Percentiles rank a stretch among this genome's conserved stretches.
Conservation (phyloP, 1,140 invertebrate species). For the Apis florea region DNA sequence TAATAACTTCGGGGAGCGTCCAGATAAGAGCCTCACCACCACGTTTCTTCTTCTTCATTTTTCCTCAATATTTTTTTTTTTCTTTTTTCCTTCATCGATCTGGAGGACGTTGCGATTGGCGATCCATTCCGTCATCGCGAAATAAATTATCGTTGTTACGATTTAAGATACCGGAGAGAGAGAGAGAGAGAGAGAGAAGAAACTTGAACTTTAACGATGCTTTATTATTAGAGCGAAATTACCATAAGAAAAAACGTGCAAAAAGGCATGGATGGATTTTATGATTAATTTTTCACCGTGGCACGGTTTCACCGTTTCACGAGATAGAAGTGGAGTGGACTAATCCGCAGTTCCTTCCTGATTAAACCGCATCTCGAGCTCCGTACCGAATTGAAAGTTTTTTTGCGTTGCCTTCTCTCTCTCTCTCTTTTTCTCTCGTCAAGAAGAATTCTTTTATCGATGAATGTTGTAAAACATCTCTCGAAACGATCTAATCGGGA, state of each 20-base stretch:
- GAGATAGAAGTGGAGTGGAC: slow-evolving; percentile 15
- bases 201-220: background rate
- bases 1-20: slow-evolving; percentile 38
- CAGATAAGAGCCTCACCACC: slow-evolving; percentile 22
- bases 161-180: too few relatives aligned
- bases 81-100: too few relatives aligned
- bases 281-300: background rate
- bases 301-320: slow-evolving; percentile 17
- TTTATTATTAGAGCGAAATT: too few relatives aligned
- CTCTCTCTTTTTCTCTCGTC: background rate
- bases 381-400: background rate
- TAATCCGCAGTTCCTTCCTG: slow-evolving; percentile 31
- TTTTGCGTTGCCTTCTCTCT: background rate
- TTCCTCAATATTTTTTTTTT: background rate
- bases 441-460: background rate
- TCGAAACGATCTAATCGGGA: background rate
- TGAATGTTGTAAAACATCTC: too few relatives aligned
- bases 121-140: too few relatives aligned
- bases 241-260: background rate
- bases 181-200: too few relatives aligned
- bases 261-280: background rate
- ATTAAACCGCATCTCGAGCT: slow-evolving; percentile 24
- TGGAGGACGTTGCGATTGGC: too few relatives aligned
- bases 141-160: too few relatives aligned
- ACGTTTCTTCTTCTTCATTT: background rate